These are phyloP conservation scores for Lutjanus campechanus DNA, from an alignment of 2,797 vertebrate species.

Conservation along the genomic window DNA sequence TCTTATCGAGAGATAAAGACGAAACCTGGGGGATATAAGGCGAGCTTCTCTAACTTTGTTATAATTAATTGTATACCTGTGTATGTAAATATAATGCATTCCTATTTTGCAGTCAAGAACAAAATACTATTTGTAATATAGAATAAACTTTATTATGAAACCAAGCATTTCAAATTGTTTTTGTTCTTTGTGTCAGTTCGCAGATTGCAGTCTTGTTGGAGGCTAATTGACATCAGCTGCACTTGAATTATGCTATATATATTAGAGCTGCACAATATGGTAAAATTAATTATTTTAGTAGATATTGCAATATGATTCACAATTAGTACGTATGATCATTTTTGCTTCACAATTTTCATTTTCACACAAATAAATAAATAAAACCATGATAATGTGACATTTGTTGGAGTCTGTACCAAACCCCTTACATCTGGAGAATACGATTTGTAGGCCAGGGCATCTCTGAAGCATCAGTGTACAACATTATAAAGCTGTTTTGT, in stretches of 20 bases:
- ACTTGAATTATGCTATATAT: neutral
- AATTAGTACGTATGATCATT: too few species aligned
- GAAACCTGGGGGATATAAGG: conserved; percentile 97
- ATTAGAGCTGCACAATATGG: too few species aligned
- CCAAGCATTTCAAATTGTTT: conserved; percentile 70
- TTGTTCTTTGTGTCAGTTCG: conserved; percentile 40
- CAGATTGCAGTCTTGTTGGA: neutral
- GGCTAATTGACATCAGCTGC: neutral
- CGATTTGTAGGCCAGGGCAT: too few species aligned
- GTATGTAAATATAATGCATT: conserved; percentile 99
- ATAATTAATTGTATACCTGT: conserved; percentile 99
- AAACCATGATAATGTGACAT: too few species aligned
- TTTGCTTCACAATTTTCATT: too few species aligned
- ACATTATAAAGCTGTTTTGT: too few species aligned
- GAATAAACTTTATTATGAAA: conserved; percentile 99
- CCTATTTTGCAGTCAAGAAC: conserved; percentile 99
- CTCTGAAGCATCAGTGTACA: too few species aligned
- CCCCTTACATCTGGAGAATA: too few species aligned
- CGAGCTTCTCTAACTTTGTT: conserved; percentile 99
- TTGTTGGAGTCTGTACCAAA: too few species aligned
- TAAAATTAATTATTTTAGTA: too few species aligned
- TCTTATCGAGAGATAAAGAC: conserved; percentile 91
- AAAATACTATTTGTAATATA: conserved; percentile 99
- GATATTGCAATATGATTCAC: too few species aligned
- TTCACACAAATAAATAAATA: too few species aligned